Evolutionary conservation across 2,888 invertebrate species (phyloP), one percentile per base, ranked within the genome.

Genomic region (Heteromyza rotundicornis): DNA sequence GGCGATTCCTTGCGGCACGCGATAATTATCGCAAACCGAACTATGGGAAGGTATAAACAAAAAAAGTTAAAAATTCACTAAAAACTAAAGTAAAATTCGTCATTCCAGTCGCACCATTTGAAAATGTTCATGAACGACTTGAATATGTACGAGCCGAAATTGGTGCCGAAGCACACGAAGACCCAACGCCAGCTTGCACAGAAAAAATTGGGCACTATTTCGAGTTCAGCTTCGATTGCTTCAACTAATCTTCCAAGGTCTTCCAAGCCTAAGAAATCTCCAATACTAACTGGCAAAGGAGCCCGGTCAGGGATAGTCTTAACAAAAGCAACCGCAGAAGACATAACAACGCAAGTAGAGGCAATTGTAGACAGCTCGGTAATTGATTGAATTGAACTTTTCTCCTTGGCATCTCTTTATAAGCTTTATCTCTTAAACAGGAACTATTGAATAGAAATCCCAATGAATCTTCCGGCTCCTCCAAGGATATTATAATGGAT

Each of bases 41-140:
- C 17, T 27, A 51, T 16, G 64, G 65, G 1, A 66, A 68, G 53
- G 66, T 63, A 27, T 22, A 19, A 32, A 8, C 32, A 32, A 12
- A 32, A 8, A 32, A 32, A 32, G 32, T 32, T 32, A 8, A 8
- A 8, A 32, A n/a, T n/a, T n/a, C n/a, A n/a, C n/a, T n/a, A n/a
- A n/a, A 5, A n/a, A n/a, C 32, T 17, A 53, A 32, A 17, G 23
- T 50, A 14, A 17, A 17, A n/a, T n/a, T n/a, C 23, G 19, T 10
- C 23, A 54, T 10, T 32, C 57, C 17, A 50, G 60, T n/a, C 63
- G 40, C 40, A 64, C 59, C 78, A 80, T 36, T 69, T 80, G 20
- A 78, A 78, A 60, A 80, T 80, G 80, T 75, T 69, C 53, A 69
- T 80, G 36, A 80, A 80, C 27, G 77, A 74, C 14, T 65, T 74